These are phyloP conservation scores for Chrysomela aeneicollis DNA, from an alignment of 2,888 invertebrate species.

Conservation along the genomic window DNA sequence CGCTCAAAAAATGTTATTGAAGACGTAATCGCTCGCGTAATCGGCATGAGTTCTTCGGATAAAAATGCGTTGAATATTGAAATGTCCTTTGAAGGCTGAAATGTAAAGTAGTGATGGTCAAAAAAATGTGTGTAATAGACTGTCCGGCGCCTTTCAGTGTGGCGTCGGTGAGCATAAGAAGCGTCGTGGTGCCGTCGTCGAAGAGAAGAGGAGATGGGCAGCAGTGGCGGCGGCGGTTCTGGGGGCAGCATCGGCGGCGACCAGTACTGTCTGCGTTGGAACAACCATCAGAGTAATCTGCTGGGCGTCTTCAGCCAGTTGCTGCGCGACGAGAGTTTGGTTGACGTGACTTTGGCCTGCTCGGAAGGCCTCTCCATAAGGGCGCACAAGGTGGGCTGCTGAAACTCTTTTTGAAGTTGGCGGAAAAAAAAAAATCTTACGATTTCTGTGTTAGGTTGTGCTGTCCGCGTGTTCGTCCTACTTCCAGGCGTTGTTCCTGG, in stretches of 20 bases:
- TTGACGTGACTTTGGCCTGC: constrained; percentile 96
- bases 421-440: background rate
- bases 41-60: too few species aligned
- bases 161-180: background rate
- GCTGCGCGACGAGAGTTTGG: constrained; percentile 93
- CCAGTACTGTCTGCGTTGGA: constrained; percentile 98
- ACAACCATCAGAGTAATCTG: constrained; percentile 98
- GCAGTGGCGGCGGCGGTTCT: constrained; percentile 34
- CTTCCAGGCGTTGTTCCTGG: constrained; percentile 92
- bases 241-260: constrained; percentile 75
- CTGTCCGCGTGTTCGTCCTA: constrained; percentile 95
- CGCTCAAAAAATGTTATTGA: too few species aligned
- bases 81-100: too few species aligned
- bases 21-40: too few species aligned
- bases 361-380: constrained; percentile 94
- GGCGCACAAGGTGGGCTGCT: constrained; percentile 75
- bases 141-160: background rate
- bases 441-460: constrained; percentile 67
- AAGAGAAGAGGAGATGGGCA: background rate
- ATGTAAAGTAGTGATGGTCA: too few species aligned
- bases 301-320: constrained; percentile 96
- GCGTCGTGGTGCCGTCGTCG: background rate
- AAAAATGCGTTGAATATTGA: too few species aligned
- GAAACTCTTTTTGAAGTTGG: too few species aligned
- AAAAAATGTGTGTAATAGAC: too few species aligned